Conservation (phyloP, 2,797 vertebrate genomes). For the Xiphophorus birchmanni region DNA sequence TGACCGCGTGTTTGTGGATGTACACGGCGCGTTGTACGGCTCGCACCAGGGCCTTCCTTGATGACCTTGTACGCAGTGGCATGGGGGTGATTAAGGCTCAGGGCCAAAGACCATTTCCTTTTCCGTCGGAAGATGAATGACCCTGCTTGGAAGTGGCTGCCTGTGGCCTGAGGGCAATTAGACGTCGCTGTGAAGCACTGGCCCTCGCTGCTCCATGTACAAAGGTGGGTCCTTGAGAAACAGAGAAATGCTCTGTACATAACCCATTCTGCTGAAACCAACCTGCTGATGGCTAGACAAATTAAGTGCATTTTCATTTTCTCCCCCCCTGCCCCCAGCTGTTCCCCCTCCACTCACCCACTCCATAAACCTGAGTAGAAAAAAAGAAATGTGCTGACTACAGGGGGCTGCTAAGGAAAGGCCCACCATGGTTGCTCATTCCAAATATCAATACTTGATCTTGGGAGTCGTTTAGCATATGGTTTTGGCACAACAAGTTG, state of each 20-base stretch:
- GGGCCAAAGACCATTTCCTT: constrained; percentile 79
- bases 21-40: background rate
- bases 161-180: constrained; percentile 79
- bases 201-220: constrained; percentile 57
- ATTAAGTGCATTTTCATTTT: constrained; percentile 69
- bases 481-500: constrained; percentile 35
- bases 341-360: constrained; percentile 12
- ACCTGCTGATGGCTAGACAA: constrained; percentile 56
- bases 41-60: constrained; percentile 60
- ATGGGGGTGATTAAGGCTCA: constrained; percentile 83
- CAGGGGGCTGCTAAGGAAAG: constrained; percentile 37
- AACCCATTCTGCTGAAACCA: constrained; percentile 66
- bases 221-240: constrained; percentile 72
- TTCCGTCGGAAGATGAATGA: constrained; percentile 81
- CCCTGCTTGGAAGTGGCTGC: constrained; percentile 79
- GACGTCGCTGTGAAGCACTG: constrained; percentile 76
- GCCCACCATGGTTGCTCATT: constrained; percentile 48
- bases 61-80: constrained; percentile 80
- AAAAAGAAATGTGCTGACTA: constrained; percentile 57
- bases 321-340: constrained; percentile 8
- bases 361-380: constrained; percentile 30
- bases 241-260: constrained; percentile 64
- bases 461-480: constrained; percentile 57
- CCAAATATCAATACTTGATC: constrained; percentile 76
- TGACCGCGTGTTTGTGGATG: constrained; percentile 2